Conservation (phyloP, 2,888 invertebrate genomes). For the Lepidocyrtinus sp. region DNA sequence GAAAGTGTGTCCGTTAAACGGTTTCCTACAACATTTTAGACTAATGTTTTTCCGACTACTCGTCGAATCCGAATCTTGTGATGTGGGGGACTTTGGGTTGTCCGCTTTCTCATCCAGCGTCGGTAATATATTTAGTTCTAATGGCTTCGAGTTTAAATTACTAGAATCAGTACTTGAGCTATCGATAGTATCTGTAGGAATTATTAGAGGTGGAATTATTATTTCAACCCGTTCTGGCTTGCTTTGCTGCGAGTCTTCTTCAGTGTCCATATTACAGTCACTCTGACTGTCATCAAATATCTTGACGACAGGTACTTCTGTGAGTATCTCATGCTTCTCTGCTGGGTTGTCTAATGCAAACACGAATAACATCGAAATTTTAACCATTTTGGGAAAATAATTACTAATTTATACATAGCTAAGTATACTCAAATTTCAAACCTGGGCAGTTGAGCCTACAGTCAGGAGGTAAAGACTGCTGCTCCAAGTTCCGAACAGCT, state of each 20-base stretch:
- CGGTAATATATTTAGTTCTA: constrained; percentile 48
- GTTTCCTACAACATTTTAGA: constrained; percentile 84
- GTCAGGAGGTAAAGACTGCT: constrained; percentile 52
- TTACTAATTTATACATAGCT: not conserved
- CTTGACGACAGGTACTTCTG: constrained; percentile 42
- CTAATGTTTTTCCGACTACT: constrained; percentile 63
- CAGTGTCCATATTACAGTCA: constrained; percentile 52
- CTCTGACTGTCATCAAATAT: constrained; percentile 50
- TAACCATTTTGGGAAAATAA: constrained; percentile 15
- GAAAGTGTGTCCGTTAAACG: constrained; percentile 87
- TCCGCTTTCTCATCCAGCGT: constrained; percentile 43
- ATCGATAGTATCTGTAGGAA: not conserved
- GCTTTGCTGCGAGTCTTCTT: constrained; percentile 1
- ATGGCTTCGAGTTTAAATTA: not conserved
- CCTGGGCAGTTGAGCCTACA: constrained; percentile 45
- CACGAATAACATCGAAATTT: no score
- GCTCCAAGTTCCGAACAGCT: constrained; percentile 66
- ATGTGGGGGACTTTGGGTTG: constrained; percentile 73
- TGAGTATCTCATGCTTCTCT: not conserved
- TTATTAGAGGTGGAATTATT: not conserved
- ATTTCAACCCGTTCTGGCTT: not conserved
- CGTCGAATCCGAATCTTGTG: constrained; percentile 57
- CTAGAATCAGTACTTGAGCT: not conserved
- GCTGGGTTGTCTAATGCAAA: constrained; percentile 40
- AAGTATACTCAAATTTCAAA: not conserved